Base-by-base conservation (phyloP, 2,113 vertebrate genomes). In the Butastur rufipennis region DNA sequence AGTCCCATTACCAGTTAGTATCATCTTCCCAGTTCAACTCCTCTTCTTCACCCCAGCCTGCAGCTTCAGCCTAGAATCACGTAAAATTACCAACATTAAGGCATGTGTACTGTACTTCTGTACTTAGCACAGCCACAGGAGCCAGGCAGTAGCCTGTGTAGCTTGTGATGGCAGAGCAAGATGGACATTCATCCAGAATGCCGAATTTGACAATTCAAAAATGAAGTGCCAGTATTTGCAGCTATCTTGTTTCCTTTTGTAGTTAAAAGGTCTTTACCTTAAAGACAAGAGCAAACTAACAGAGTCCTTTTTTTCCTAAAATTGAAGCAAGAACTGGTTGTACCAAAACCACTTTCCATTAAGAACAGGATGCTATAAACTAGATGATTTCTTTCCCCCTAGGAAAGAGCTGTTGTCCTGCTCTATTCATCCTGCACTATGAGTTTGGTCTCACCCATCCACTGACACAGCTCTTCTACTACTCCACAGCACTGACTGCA, bases 1-100 rank as follows among this genome's bases (percentile, higher is more conserved):
- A 66, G 4, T 43, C 78, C 85, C 67, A 8, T 99, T 98, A 99
- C 99, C 99, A 99, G 95, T 81, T 94, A 27, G 84, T 97, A 55
- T 99, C 98, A 29, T 99, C 99, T 93, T 99, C 99, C 99, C 99
- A 99, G 98, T 98, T 99, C 90, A 99, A 97, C 25, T 99, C 99
- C 7, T 99, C 99, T 29, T 98, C 99, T 78, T 99, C 98, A 72
- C 97, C 99, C 99, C 99, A 99, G 96, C 99, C 99, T 86, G 98
- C 98, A 34, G 98, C 95, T 95, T 99, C 99, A 53, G 96, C 98
- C 99, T 99, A 97, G 81, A 95, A 95, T 87, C 29, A 80, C 1
- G 48, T 42, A 78, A 86, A 83, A 67, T 73, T 16, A 90, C 9
- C 62, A 77, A 2, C 5, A 14, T 67, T 88, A 88, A 85, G 83